Base-by-base conservation (phyloP, 64 coral and sea anemone species). In the Stichodactyla mertensii region DNA sequence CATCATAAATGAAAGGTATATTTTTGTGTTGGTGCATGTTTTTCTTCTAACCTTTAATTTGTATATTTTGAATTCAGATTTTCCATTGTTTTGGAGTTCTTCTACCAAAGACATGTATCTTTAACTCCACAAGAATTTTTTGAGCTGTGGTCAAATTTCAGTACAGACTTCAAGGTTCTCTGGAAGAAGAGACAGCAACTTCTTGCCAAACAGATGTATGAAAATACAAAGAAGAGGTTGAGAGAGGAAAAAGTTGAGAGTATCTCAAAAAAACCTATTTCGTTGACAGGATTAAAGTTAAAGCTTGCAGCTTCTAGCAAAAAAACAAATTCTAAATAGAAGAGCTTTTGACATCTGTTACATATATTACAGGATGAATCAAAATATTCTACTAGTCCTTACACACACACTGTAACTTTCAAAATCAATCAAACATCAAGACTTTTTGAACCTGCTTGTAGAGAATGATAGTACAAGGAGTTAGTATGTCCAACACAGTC, bases 171-270 rank as follows among this genome's bases (percentile, higher is more conserved):
- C 58, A 83, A 93, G 83, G 78, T 86, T 26, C 87, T 90, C 23
- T 96, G 94, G 94, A 96, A 87, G 61, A 96, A 92, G 79, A 90
- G 91, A 85, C 94, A 96, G 61, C 94, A 96, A 62, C 70, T 84
- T 7, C 89, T 96, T 86, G 87, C 91, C 61, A 96, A 96, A 86
- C 78, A 88, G 26, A 87, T 92, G 77, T 96, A 92, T 81, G 94
- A 96, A 87, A 89, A 92, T 54, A 96, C 91, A 83, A 92, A 96
- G 85, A 83, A 57, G 82, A 96, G 91, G 83, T 67, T 96, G 7
- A 77, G 88, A 8, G 88, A 92, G 71, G 90, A 95, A 74, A 92
- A 95, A 78, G 93, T 95, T 52, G 80, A 88, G 16, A 84, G 88
- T 16, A 18, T 93, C 10, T 87, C 89, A 5, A 92, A 90, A 53